Base-by-base conservation (phyloP, 2,113 vertebrate species). In the Theristicus caerulescens region DNA sequence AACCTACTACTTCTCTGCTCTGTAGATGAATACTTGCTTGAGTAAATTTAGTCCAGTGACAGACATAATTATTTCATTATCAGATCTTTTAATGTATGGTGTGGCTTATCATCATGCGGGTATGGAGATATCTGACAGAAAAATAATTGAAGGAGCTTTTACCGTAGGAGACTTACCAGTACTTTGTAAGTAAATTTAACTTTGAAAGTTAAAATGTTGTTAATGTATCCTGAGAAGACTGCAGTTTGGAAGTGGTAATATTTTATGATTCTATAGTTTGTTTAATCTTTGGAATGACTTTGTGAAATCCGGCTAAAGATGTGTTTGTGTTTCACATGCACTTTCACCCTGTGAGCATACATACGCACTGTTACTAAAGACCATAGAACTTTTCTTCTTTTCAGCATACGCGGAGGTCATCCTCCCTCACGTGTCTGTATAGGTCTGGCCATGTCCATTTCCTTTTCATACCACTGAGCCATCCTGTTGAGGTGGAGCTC, bases 81-180 rank as follows among this genome's bases (percentile, higher is more conserved):
- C 94, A 99, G 99, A 99, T 91, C 97, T 99, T 77, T 93, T 99
- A 85, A 96, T 97, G 42, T 96, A 95, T 89, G 99, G 99, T 94
- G 98, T 99, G 90, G 99, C 98, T 89, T 99, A 98, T 97, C 99
- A 99, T 97, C 99, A 99, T 86, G 99, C 99, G 93, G 99, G 99
- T 47, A 97, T 99, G 96, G 99, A 99, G 55, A 14, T 99, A 42
- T 98, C 99, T 26, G 99, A 99, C 92, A 98, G 99, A 96, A 99
- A 99, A 98, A 42, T 98, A 94, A 97, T 99, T 92, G 99, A 99
- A 98, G 96, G 97, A 82, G 98, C 98, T 91, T 99, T 99, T 97
- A 98, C 97, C 70, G 47, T 77, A 73, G 99, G 99, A 98, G 99
- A 99, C 94, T 92, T 99, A 70, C 99, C 99, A 79, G 99, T 99